These are phyloP conservation scores for Hemitrygon akajei DNA, from an alignment of 2,797 vertebrate species.

Conservation along the genomic window DNA sequence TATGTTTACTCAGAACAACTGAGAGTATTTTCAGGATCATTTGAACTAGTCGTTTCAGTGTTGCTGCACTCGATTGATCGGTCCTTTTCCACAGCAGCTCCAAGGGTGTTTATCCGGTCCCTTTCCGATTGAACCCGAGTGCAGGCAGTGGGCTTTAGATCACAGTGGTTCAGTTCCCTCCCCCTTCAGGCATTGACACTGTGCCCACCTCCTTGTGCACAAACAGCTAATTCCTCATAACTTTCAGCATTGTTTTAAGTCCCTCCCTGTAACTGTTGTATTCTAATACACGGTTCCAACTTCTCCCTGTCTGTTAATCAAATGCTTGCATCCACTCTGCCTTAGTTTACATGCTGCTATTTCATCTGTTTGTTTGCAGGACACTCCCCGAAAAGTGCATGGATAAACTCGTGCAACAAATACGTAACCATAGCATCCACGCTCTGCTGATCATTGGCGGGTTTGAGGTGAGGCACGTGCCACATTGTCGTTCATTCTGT, in stretches of 20 bases:
- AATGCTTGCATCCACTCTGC: not conserved
- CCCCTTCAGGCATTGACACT: too few relatives aligned
- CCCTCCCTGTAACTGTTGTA: too few relatives aligned
- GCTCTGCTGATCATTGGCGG: constrained; percentile 82
- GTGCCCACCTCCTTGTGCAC: too few relatives aligned
- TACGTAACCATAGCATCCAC: constrained; percentile 71
- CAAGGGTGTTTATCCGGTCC: not conserved
- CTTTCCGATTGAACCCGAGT: not conserved
- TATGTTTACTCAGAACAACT: not conserved
- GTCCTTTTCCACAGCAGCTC: not conserved
- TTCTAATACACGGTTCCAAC: not conserved
- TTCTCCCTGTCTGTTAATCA: too few relatives aligned
- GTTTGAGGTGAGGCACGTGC: constrained; percentile 70
- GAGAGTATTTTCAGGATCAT: not conserved
- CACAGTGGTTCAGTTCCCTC: too few relatives aligned
- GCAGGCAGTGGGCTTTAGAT: too few relatives aligned
- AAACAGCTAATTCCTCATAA: too few relatives aligned
- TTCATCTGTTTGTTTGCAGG: constrained; percentile 50
- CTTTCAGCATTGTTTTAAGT: too few relatives aligned
- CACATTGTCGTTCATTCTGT: not conserved
- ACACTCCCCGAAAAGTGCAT: constrained; percentile 75
- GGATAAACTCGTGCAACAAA: constrained; percentile 73
- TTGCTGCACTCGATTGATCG: not conserved
- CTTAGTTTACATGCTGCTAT: not conserved
- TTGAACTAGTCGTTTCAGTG: not conserved